Percentiles rank a stretch among this genome's conserved stretches.
phyloP scores from a whole-genome alignment of 2,888 invertebrate species.

The Synanthedon vespiformis region DNA sequence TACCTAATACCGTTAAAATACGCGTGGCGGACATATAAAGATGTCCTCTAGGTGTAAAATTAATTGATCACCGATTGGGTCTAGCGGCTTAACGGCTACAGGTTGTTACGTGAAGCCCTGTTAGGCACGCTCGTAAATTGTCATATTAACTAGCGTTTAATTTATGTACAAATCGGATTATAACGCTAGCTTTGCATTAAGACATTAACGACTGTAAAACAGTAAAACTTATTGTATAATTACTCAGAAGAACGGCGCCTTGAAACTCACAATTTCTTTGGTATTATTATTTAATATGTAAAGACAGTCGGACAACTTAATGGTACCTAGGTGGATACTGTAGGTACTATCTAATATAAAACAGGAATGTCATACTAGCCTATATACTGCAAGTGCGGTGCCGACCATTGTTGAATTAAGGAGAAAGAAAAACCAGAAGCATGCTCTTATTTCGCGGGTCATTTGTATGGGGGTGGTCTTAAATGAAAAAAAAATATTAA shows the following conservation, averaged over 20 bases:
- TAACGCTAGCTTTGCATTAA: constrained; percentile 29
- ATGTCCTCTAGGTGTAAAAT: constrained; percentile 40
- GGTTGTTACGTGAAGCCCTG: constrained; percentile 11
- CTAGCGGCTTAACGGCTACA: constrained; percentile 17
- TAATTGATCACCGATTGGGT: constrained; percentile 36
- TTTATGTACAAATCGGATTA: constrained; percentile 42
- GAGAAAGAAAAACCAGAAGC: too few relatives aligned
- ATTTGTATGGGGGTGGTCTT: too few relatives aligned
- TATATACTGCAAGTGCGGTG: too few relatives aligned
- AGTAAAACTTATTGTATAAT: constrained; percentile 28
- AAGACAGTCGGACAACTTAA: not conserved
- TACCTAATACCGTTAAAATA: constrained; percentile 29
- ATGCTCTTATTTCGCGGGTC: too few relatives aligned
- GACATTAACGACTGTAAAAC: constrained; percentile 29
- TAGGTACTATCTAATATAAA: too few relatives aligned
- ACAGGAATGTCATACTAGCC: too few relatives aligned
- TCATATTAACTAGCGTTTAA: constrained; percentile 44
- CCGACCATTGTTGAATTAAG: too few relatives aligned
- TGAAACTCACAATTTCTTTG: not conserved
- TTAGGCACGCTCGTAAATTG: constrained; percentile 44
- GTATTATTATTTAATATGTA: not conserved
- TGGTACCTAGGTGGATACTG: too few relatives aligned
- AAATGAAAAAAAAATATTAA: too few relatives aligned
- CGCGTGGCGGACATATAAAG: constrained; percentile 29
- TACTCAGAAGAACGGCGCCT: not conserved